Evolutionary conservation across 2,888 invertebrate genomes (phyloP), one percentile per base, ranked within the genome.

Genomic region (Glaucopsyche alexis): DNA sequence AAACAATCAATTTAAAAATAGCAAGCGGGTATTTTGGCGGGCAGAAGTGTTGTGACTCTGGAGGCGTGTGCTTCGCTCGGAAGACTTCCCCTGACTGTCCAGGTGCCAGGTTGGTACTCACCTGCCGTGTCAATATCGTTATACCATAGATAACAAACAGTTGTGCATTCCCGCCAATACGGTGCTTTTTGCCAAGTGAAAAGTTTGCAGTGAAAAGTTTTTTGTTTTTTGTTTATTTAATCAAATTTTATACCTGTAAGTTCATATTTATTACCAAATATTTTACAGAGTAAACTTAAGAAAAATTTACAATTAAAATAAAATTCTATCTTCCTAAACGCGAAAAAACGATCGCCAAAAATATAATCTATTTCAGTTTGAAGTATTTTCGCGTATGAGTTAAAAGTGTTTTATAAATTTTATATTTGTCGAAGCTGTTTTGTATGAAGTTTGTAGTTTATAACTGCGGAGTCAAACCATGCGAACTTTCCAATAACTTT

Each of bases 1-100:
- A 91, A 88, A 87, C 89, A 85, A 88, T 90, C 89, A 87, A 91
- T 91, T 91, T 91, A 91, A 87, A 83, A 76, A 60, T 75, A 81
- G 81, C 81, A 60, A 29, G 60, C 60, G 60, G 60, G 29, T 29
- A 29, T 60, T 60, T 60, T 60, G 60, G 38, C 60, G 60, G 60
- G 38, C 60, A 60, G 60, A 60, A 60, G 60, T 60, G 82, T 82
- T 79, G 79, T 82, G 89, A 86, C 84, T 82, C 86, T 85, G 86
- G 85, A 90, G 81, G 85, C 91, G 91, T 87, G 89, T 83, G 87
- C 84, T 83, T 87, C 88, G 88, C 85, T 82, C 83, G 87, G 87
- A 86, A 83, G 76, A 76, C 84, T 75, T 75, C 82, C 78, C 78
- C 75, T 85, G 85, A 88, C 90, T 87, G 86, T 81, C 75, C 88